These are phyloP conservation scores for Cyanoramphus novaezelandiae DNA, from an alignment of 2,113 vertebrate species.

Conservation along the genomic window DNA sequence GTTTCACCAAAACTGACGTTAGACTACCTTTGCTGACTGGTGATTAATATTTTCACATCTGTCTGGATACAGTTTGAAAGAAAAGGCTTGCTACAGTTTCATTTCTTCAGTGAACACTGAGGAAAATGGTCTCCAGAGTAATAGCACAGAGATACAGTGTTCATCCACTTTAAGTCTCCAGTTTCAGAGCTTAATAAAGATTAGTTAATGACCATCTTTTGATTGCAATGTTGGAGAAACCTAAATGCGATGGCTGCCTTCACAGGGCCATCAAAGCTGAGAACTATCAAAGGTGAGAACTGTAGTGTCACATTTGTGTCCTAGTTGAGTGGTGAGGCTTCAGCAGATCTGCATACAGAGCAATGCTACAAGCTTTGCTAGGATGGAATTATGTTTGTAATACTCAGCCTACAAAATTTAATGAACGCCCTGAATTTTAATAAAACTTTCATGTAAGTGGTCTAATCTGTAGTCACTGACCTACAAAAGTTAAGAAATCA, in stretches of 20 bases:
- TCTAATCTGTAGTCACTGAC: neutral
- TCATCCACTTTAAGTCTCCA: neutral
- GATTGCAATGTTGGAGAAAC: neutral
- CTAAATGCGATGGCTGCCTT: neutral
- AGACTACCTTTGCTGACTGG: neutral
- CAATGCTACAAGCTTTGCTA: accelerated
- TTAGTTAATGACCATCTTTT: neutral
- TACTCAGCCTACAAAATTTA: neutral
- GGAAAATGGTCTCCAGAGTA: neutral
- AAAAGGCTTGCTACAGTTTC: neutral
- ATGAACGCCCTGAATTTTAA: neutral
- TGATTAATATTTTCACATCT: conserved; percentile 29
- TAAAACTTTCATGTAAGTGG: neutral
- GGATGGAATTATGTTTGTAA: neutral
- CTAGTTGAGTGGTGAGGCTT: neutral
- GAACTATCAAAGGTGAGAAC: neutral
- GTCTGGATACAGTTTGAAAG: neutral
- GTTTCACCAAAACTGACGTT: conserved; percentile 13
- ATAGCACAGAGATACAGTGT: neutral
- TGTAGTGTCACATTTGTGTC: neutral
- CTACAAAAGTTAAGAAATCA: neutral
- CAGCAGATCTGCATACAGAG: neutral
- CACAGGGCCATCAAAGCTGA: neutral
- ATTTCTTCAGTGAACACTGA: neutral
- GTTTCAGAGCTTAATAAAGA: neutral